A percentile compares a stretch with the other conserved stretches of the same genome.
Evolutionary conservation across 2,113 vertebrate species (phyloP).

Genomic region (Meles meles): DNA sequence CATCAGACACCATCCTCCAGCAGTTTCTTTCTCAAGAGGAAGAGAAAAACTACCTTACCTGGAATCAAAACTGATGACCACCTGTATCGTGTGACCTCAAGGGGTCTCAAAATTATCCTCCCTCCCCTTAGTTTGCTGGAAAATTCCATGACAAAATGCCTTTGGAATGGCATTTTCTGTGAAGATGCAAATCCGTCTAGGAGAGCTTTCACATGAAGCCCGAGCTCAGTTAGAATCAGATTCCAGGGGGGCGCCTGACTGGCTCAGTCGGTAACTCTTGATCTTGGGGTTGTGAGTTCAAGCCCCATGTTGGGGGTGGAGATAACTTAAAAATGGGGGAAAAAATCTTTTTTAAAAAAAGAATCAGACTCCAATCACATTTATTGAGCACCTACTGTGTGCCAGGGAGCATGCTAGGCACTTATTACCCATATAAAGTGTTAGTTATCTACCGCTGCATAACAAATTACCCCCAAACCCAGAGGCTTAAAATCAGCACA

Average conservation of each 20-base stretch:
- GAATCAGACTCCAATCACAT: background rate
- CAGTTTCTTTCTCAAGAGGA: background rate
- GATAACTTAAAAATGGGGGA: background rate
- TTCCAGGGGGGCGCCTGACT: background rate
- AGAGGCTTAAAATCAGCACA: background rate
- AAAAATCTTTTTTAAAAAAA: background rate
- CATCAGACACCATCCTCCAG: background rate
- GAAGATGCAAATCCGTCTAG: conserved; percentile 1
- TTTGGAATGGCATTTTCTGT: background rate
- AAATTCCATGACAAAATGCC: conserved; percentile 8
- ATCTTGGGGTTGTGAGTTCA: background rate
- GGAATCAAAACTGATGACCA: background rate
- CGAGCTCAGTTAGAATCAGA: background rate
- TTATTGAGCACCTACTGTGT: background rate
- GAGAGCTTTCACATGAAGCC: background rate
- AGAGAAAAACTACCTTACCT: background rate
- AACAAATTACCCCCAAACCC: background rate
- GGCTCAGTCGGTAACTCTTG: background rate
- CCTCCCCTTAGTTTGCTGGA: background rate
- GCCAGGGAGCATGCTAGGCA: background rate
- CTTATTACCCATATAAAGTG: background rate
- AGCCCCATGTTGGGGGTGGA: background rate
- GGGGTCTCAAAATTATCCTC: background rate
- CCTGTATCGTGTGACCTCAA: background rate
- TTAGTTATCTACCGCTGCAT: background rate